Conservation (phyloP, 2,797 vertebrate genomes). For the Caiman crocodilus region DNA sequence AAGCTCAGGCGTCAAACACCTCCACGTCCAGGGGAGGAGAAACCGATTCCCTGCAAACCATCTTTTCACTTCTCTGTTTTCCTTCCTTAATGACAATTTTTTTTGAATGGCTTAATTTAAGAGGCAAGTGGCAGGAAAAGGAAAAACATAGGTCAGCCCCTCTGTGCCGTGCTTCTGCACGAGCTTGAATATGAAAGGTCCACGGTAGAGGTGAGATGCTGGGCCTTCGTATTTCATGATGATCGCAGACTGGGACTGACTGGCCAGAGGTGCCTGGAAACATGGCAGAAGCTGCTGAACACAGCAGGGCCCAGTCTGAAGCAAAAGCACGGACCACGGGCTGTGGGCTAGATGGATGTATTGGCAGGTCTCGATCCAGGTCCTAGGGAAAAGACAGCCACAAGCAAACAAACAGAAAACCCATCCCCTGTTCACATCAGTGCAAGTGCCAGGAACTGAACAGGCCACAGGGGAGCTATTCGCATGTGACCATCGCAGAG, state of each 20-base stretch:
- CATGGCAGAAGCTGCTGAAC: neutral
- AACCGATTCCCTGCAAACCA: neutral
- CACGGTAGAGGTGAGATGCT: too few species aligned
- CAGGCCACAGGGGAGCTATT: neutral
- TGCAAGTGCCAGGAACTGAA: accelerated
- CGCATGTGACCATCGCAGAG: neutral
- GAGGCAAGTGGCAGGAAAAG: too few species aligned
- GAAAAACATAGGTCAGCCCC: too few species aligned
- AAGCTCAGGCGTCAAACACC: too few species aligned
- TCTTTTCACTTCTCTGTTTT: neutral
- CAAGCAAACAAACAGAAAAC: too few species aligned
- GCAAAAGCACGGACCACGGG: neutral
- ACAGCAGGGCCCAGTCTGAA: accelerated
- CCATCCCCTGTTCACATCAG: neutral
- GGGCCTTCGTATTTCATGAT: too few species aligned
- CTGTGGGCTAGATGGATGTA: accelerated
- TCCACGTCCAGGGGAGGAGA: neutral
- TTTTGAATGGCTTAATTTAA: neutral
- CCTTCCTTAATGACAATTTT: neutral
- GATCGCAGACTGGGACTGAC: accelerated
- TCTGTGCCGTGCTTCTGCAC: too few species aligned
- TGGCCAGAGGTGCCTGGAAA: neutral
- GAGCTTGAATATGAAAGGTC: accelerated
- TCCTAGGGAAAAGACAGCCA: too few species aligned
- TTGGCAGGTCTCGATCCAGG: too few species aligned